A percentile compares a stretch with the other conserved stretches of the same genome.
phyloP scores from a whole-genome alignment of 35 echinoderm and acorn worm genomes.

The Ophioderma brevispina region DNA sequence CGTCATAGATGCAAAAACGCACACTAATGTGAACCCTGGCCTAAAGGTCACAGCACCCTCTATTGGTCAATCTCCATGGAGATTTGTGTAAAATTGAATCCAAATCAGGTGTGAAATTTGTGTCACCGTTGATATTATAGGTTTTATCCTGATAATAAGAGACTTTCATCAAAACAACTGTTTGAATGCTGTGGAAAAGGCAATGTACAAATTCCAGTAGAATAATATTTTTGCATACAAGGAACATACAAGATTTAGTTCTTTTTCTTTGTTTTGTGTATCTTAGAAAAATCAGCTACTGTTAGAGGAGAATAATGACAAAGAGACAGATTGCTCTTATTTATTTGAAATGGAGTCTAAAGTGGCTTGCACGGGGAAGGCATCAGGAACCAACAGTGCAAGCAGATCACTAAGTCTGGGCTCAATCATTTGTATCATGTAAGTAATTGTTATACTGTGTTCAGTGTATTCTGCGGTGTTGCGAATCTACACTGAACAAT shows the following conservation, averaged over 20 bases:
- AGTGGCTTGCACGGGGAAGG: conserved; percentile 28
- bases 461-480: neutral
- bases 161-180: neutral
- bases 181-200: neutral
- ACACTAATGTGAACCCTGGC: too few relatives aligned
- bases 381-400: neutral
- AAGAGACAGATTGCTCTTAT: conserved; percentile 70
- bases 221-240: neutral
- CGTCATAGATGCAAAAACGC: too few relatives aligned
- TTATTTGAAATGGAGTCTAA: conserved; percentile 68
- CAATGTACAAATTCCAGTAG: neutral
- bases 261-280: neutral
- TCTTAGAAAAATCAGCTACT: conserved; percentile 36
- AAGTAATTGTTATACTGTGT: conserved; percentile 41
- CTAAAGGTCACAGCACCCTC: too few relatives aligned
- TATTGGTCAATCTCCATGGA: too few relatives aligned
- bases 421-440: conserved; percentile 70
- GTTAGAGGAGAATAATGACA: conserved; percentile 68
- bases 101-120: neutral
- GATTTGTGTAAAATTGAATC: too few relatives aligned
- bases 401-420: conserved; percentile 36
- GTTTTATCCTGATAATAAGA: neutral
- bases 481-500: too few relatives aligned
- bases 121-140: neutral
- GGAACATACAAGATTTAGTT: too few relatives aligned